A percentile compares a stretch with the other conserved stretches of the same genome.
These are phyloP conservation scores for Hippolais icterina DNA, from an alignment of 2,113 vertebrate genomes.

Conservation along the genomic window DNA sequence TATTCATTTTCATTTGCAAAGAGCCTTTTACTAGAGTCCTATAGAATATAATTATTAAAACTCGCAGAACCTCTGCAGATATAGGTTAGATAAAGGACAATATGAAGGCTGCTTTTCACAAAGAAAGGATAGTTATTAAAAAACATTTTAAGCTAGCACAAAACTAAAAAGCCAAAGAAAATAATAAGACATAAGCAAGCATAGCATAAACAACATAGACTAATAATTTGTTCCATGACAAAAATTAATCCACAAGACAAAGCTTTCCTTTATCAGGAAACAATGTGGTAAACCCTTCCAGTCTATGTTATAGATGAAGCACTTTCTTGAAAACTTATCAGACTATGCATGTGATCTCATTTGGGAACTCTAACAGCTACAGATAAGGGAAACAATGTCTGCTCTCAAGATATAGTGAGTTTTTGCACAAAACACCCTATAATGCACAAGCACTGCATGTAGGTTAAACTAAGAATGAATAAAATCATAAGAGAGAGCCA, in stretches of 20 bases:
- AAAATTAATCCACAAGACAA: background rate
- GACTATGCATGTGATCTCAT: background rate
- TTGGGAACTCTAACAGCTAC: background rate
- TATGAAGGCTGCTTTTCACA: background rate
- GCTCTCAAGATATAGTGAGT: background rate
- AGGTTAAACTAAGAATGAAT: background rate
- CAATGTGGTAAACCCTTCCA: fast-evolving
- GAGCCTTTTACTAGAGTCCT: background rate
- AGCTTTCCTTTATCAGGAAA: background rate
- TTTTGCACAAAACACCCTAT: background rate
- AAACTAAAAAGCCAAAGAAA: background rate
- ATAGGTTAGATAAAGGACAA: background rate
- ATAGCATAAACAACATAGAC: background rate
- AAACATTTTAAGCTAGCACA: background rate
- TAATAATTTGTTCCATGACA: background rate
- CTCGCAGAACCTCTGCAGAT: background rate
- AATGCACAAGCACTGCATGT: background rate
- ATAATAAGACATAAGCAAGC: background rate
- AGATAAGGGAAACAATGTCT: background rate
- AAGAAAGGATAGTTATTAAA: background rate
- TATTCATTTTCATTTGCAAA: background rate
- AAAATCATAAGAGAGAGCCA: background rate
- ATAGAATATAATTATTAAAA: background rate
- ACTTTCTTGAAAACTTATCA: background rate
- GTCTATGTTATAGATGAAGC: background rate